Conservation (phyloP, 2,888 invertebrate species). For the Protodeltote pygarga region DNA sequence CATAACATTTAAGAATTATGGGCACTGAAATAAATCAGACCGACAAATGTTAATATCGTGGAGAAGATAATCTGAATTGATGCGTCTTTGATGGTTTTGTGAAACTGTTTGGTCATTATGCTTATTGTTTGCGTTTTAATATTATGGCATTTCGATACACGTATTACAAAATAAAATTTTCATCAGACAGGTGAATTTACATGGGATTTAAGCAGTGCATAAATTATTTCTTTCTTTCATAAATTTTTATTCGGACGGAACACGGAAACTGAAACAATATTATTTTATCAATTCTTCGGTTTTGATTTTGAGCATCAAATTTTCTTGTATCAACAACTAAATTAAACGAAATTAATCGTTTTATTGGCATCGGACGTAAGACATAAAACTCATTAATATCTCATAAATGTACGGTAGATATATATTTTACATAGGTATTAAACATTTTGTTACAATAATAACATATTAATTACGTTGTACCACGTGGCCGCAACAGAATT, state of each 20-base stretch:
- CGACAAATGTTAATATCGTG: slow-evolving; percentile 12
- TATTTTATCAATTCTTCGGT: too few relatives aligned
- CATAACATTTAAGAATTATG: slow-evolving; percentile 41
- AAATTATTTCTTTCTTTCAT: too few relatives aligned
- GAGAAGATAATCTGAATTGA: slow-evolving; percentile 6
- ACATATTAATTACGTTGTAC: slow-evolving; percentile 54
- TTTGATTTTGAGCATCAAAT: background rate
- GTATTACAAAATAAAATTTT: too few relatives aligned
- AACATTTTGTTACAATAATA: slow-evolving; percentile 40
- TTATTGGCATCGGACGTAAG: slow-evolving; percentile 1
- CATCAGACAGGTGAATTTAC: too few relatives aligned
- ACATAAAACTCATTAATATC: slow-evolving; percentile 8
- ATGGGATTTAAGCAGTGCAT: background rate
- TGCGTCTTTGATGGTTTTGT: slow-evolving; percentile 15
- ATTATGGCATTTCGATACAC: too few relatives aligned
- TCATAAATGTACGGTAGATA: background rate
- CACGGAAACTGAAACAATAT: too few relatives aligned
- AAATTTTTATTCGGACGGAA: too few relatives aligned
- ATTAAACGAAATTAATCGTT: slow-evolving; percentile 4
- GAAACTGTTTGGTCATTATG: background rate
- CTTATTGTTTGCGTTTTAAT: too few relatives aligned
- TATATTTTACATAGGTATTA: slow-evolving; percentile 33
- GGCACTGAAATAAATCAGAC: slow-evolving; percentile 35
- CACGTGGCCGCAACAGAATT: slow-evolving; percentile 43
- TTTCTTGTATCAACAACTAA: background rate